These are phyloP conservation scores for Castor canadensis DNA, from an alignment of 2,113 vertebrate genomes.

Conservation along the genomic window DNA sequence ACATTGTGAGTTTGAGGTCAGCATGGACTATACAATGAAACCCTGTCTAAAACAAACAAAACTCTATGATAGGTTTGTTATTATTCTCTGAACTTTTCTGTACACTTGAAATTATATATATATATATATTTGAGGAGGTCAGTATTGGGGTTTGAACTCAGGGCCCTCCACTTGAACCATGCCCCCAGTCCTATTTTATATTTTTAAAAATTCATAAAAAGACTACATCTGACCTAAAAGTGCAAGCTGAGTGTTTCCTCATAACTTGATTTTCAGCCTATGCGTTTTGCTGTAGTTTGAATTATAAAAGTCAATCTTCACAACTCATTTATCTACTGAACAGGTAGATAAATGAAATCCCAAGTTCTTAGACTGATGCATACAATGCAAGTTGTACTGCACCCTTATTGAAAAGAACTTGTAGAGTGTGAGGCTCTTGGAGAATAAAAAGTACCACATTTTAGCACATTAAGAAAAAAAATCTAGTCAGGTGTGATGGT, in stretches of 20 bases:
- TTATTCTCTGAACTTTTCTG: neutral
- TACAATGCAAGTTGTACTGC: neutral
- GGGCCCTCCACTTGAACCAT: no score
- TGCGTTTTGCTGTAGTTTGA: neutral
- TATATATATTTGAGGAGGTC: no score
- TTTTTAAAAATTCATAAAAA: conserved; percentile 1
- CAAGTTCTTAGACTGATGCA: neutral
- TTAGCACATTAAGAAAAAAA: conserved; percentile 16
- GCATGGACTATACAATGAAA: neutral
- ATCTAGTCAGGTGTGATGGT: neutral
- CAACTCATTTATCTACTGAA: neutral
- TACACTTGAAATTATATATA: conserved; percentile 4
- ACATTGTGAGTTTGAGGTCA: neutral
- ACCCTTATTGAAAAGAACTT: neutral
- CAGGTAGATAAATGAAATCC: neutral
- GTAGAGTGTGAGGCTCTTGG: neutral
- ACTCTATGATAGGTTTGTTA: neutral
- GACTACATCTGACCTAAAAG: neutral
- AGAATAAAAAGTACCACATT: neutral
- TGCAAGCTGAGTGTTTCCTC: neutral
- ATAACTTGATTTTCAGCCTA: conserved; percentile 19
- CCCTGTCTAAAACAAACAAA: neutral
- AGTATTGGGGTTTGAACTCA: no score
- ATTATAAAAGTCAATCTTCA: neutral
- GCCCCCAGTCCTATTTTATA: no score